These are phyloP conservation scores for Andinoacara biseriatus DNA, from an alignment of 2,113 vertebrate species.

Conservation along the genomic window DNA sequence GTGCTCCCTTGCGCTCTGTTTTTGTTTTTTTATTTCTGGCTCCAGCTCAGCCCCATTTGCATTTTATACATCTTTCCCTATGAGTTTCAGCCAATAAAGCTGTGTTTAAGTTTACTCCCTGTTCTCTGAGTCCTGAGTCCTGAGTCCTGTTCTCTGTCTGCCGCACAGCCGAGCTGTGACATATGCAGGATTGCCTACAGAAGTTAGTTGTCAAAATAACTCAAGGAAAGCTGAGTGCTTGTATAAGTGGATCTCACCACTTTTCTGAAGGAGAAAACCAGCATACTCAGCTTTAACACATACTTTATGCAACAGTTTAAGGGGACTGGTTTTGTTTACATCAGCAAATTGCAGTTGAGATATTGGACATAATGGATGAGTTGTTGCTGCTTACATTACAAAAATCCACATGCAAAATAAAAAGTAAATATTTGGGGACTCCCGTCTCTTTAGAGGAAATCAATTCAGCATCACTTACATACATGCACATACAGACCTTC, in stretches of 20 bases:
- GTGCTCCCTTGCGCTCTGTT: too few species aligned
- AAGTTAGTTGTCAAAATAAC: too few species aligned
- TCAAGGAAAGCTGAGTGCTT: too few species aligned
- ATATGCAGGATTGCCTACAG: too few species aligned
- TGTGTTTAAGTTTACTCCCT: too few species aligned
- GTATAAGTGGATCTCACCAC: not conserved
- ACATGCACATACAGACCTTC: constrained; percentile 85
- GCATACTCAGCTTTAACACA: not conserved
- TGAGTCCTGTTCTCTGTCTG: too few species aligned
- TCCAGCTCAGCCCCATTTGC: too few species aligned
- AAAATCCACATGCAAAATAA: not conserved
- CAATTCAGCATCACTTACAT: not conserved
- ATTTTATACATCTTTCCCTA: too few species aligned
- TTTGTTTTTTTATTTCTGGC: too few species aligned
- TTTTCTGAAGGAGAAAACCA: not conserved
- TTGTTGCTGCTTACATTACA: not conserved
- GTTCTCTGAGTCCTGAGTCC: too few species aligned
- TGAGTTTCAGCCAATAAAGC: too few species aligned
- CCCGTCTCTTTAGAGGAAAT: not conserved
- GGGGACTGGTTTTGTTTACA: not conserved
- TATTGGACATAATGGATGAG: not conserved
- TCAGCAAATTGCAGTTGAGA: not conserved
- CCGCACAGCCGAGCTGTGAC: too few species aligned
- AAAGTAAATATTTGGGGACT: not conserved
- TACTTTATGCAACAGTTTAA: not conserved